Conservation (phyloP, 2,888 invertebrate species). For the Amphipyra berbera region DNA sequence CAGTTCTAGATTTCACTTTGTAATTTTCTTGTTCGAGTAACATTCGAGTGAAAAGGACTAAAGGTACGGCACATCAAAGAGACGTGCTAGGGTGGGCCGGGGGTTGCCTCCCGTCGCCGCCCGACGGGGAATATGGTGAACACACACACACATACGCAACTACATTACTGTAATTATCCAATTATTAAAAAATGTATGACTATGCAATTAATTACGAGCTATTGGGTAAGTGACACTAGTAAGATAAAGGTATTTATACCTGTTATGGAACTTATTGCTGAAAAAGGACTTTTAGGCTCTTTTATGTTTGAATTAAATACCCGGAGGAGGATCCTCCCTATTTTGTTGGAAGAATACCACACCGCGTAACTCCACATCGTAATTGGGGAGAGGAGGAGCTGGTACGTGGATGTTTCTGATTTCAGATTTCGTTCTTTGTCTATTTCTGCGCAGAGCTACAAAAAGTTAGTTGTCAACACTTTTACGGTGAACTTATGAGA, state of each 20-base stretch:
- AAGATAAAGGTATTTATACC: conserved; percentile 43
- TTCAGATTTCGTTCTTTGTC: no score
- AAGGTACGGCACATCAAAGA: conserved; percentile 73
- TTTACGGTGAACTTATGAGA: no score
- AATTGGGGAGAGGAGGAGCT: no score
- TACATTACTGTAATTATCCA: conserved; percentile 88
- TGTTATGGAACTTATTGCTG: conserved; percentile 32
- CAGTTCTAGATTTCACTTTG: neutral
- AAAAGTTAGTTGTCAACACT: no score
- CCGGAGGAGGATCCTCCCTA: neutral
- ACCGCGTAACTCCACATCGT: no score
- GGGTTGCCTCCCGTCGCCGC: conserved; percentile 62
- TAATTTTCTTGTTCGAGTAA: conserved; percentile 55
- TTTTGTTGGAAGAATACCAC: neutral
- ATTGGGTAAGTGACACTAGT: conserved; percentile 52
- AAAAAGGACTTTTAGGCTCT: conserved; percentile 32
- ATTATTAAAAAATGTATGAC: conserved; percentile 78
- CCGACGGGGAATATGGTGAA: conserved; percentile 79
- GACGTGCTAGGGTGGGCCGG: conserved; percentile 64
- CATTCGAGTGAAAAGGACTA: conserved; percentile 53
- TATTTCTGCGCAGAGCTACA: no score
- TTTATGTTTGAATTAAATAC: conserved; percentile 27
- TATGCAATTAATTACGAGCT: conserved; percentile 60
- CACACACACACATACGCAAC: conserved; percentile 78
- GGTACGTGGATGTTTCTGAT: no score